A percentile compares a stretch with the other conserved stretches of the same genome.
phyloP scores from a whole-genome alignment of 30 jellyfish, hydroid and myxozoan genomes.

The Nemopilema nomurai region DNA sequence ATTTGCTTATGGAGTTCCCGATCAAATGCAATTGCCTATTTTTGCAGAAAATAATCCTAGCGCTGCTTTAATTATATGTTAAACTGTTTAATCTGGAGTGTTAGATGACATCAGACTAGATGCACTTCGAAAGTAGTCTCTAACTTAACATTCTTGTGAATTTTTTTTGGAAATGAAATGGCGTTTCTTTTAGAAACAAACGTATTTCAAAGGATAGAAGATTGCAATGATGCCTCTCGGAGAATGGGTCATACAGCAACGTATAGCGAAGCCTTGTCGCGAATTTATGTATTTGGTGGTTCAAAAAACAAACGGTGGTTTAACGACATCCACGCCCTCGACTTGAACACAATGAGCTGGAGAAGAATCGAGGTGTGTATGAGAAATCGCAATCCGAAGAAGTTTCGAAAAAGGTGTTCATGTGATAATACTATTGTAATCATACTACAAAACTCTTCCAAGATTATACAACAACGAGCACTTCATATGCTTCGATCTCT shows the following conservation, averaged over 20 bases:
- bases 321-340: conserved; percentile 65
- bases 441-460: not conserved
- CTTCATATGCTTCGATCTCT: not conserved
- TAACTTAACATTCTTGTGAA: not conserved
- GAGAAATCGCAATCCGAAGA: not conserved
- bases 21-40: too few relatives aligned
- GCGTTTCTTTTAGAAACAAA: conserved; percentile 11
- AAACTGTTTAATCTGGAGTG: too few relatives aligned
- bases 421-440: not conserved
- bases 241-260: conserved; percentile 80
- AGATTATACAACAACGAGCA: not conserved
- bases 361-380: conserved; percentile 52
- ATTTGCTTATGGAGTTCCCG: too few relatives aligned
- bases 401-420: not conserved
- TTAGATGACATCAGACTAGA: too few relatives aligned
- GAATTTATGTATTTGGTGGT: conserved; percentile 81
- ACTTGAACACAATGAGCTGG: conserved; percentile 65
- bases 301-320: conserved; percentile 77
- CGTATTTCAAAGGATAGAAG: conserved; percentile 27
- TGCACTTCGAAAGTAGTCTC: too few relatives aligned
- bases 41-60: too few relatives aligned
- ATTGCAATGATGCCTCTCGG: conserved; percentile 60
- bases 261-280: conserved; percentile 38
- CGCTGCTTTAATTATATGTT: too few relatives aligned
- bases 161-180: not conserved